Conservation (phyloP, 2,113 vertebrate genomes). For the Seriola rivoliana region DNA sequence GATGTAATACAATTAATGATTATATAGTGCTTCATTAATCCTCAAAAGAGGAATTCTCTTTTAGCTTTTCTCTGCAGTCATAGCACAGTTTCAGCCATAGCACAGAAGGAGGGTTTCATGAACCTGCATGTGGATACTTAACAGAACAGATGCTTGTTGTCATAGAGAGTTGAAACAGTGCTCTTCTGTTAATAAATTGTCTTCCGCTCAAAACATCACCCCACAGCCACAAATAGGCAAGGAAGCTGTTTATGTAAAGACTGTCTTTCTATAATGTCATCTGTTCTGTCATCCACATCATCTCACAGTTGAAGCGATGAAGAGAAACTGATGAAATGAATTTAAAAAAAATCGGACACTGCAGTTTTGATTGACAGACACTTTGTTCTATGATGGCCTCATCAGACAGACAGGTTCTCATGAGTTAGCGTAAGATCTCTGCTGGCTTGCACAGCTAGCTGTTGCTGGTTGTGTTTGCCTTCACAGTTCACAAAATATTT, state of each 20-base stretch:
- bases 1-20: background rate
- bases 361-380: slow-evolving; percentile 43
- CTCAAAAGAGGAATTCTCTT: background rate
- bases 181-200: slow-evolving; percentile 14
- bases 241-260: background rate
- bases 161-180: background rate
- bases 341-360: slow-evolving; percentile 4
- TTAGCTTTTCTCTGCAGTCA: slow-evolving; percentile 15
- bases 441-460: background rate
- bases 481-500: background rate
- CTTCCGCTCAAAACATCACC: slow-evolving; percentile 2
- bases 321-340: background rate
- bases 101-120: slow-evolving; percentile 20
- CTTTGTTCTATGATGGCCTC: slow-evolving; percentile 1
- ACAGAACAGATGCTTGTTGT: slow-evolving; percentile 18
- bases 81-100: slow-evolving; percentile 2
- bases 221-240: slow-evolving; percentile 10
- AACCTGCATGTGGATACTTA: background rate
- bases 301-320: background rate
- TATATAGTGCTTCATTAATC: slow-evolving; percentile 5
- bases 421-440: background rate
- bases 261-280: background rate
- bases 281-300: background rate
- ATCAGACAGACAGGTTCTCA: slow-evolving; percentile 9
- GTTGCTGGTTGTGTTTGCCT: background rate